Evolutionary conservation across 53 echinoderm and acorn worm species (phyloP), one percentile per base, ranked within the genome.

Genomic region (Luidia sarsii): DNA sequence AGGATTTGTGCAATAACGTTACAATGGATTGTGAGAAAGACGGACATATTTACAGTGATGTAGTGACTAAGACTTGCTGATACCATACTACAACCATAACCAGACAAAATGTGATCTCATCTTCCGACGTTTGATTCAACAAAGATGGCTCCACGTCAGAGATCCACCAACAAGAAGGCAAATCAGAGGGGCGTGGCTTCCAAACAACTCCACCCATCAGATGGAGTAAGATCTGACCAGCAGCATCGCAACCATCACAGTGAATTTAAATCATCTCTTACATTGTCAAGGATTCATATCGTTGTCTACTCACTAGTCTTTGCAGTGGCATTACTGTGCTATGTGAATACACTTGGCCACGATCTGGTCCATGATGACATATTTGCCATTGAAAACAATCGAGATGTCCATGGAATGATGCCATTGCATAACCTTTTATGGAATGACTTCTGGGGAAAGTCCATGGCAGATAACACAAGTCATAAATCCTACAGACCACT

Each of bases 401-500:
- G 85, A 46, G 99, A 99, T 80, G 81, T 99, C 7, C 49, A 82
- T 33, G 83, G 83, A 2, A 51, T 54, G 0, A 82, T 79, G 13
- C 82, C 91, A 2, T 27, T 88, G 19, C 37, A 41, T 18, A 82
- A 72, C 19, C 24, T 99, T 3, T 85, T 96, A 57, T 50, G 56
- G 52, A 87, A 99, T 60, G 99, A 99, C 83, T 99, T 94, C 39
- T 99, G 99, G 97, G 99, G 99, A 7, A 94, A 89, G 50, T 51
- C 91, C 9, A 88, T 99, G 89, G 46, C 63, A 7, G 91, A 99
- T 49, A 86, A 84, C 32, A 87, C 80, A n/a, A 99, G 94, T 48
- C 99, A 99, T 62, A 99, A 99, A 59, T 99, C 99, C 0, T 99
- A 99, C 79, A 86, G 94, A 27, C 97, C 99, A 39, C 81, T 99